These are phyloP conservation scores for Chrosomus eos DNA, from an alignment of 2,797 vertebrate genomes.

Conservation along the genomic window DNA sequence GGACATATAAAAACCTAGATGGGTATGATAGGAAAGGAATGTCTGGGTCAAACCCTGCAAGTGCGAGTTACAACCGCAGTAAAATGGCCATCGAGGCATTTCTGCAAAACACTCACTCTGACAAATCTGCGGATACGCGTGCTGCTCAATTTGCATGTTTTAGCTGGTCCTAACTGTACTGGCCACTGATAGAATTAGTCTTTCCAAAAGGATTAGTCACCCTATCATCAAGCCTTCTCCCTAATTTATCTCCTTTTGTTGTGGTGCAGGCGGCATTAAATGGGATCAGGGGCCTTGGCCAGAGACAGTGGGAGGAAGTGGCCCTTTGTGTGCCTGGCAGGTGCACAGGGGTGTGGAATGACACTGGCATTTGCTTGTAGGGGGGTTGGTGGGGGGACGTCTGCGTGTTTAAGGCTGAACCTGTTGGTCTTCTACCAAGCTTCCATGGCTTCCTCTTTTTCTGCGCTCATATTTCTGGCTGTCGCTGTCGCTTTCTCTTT, in stretches of 20 bases:
- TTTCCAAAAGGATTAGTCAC: conserved; percentile 79
- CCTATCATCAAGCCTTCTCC: conserved; percentile 75
- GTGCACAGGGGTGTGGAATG: conserved; percentile 72
- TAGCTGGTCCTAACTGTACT: conserved; percentile 72
- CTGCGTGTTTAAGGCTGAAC: conserved; percentile 47
- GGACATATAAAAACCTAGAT: conserved; percentile 40
- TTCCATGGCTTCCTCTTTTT: conserved; percentile 9
- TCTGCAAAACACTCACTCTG: conserved; percentile 67
- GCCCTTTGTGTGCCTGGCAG: conserved; percentile 78
- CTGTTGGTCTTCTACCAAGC: conserved; percentile 26
- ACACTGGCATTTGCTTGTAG: conserved; percentile 64
- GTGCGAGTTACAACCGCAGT: conserved; percentile 22
- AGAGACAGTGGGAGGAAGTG: conserved; percentile 76
- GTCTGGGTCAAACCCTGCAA: conserved; percentile 52
- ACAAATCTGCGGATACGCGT: conserved; percentile 71
- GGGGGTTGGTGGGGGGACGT: conserved; percentile 23
- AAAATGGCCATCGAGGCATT: conserved; percentile 48
- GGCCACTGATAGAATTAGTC: conserved; percentile 72
- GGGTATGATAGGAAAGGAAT: conserved; percentile 51
- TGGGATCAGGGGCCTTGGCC: conserved; percentile 72
- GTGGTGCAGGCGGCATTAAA: conserved; percentile 72
- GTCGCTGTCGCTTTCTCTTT: conserved; percentile 14
- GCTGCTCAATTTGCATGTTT: conserved; percentile 73
- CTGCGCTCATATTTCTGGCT: neutral
- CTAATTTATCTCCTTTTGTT: conserved; percentile 79